Evolutionary conservation across 2,113 vertebrate genomes (phyloP).

Genomic region (Rhynchopsitta pachyrhyncha): DNA sequence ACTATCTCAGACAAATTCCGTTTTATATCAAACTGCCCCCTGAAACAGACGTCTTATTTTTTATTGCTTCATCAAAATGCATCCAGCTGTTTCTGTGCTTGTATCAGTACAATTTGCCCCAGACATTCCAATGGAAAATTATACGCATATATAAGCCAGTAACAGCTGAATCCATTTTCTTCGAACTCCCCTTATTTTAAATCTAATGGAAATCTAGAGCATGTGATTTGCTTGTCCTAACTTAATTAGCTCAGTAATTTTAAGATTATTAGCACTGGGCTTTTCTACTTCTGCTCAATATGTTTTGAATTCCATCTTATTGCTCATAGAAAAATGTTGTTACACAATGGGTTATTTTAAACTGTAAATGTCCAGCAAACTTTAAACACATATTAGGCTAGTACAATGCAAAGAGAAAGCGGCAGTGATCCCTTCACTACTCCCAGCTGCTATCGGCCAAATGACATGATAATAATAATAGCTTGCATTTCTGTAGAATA

Average conservation of each 20-base stretch:
- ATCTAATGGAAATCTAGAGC: constrained; percentile 42
- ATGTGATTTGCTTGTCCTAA: constrained; percentile 48
- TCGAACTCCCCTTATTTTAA: constrained; percentile 32
- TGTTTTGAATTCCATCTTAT: constrained; percentile 49
- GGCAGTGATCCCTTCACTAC: constrained; percentile 38
- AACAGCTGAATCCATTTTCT: constrained; percentile 64
- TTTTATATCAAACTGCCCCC: constrained; percentile 26
- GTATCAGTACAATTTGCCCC: constrained; percentile 39
- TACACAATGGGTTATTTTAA: constrained; percentile 31
- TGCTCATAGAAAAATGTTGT: constrained; percentile 10
- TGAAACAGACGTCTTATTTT: neutral
- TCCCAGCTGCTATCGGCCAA: constrained; percentile 39
- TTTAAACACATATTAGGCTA: constrained; percentile 15
- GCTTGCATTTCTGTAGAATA: constrained; percentile 48
- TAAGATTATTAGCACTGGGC: constrained; percentile 1
- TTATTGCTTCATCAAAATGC: constrained; percentile 49
- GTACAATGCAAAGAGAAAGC: constrained; percentile 20
- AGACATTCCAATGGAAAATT: constrained; percentile 56
- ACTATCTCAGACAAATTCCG: constrained; percentile 23
- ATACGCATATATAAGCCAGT: constrained; percentile 6
- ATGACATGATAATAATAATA: constrained; percentile 56
- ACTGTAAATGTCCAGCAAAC: constrained; percentile 1
- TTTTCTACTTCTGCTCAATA: constrained; percentile 50
- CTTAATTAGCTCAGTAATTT: constrained; percentile 47
- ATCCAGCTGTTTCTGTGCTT: constrained; percentile 52